Evolutionary conservation across 30 jellyfish, hydroid and myxozoan genomes (phyloP).

Genomic region (Clytia hemisphaerica): DNA sequence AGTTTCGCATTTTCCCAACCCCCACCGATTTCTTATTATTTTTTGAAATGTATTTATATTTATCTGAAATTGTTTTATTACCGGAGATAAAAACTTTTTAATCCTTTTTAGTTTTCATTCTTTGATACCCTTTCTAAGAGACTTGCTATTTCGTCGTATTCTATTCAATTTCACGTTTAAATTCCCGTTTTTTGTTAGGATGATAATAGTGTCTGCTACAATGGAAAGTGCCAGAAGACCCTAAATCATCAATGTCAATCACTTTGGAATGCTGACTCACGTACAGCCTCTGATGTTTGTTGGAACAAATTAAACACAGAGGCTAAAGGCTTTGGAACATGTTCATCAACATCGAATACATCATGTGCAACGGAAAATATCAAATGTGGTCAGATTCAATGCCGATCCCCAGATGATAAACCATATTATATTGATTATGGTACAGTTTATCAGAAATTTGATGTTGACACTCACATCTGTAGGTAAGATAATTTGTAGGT

Average conservation of each 20-base stretch:
- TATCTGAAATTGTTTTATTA: too few relatives aligned
- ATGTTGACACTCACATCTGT: slow-evolving; percentile 25
- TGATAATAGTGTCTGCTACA: background rate
- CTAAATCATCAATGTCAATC: slow-evolving; percentile 14
- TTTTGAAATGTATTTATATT: too few relatives aligned
- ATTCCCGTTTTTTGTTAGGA: slow-evolving; percentile 1
- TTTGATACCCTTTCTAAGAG: too few relatives aligned
- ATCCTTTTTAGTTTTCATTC: too few relatives aligned
- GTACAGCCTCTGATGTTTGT: slow-evolving; percentile 56
- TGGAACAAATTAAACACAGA: slow-evolving; percentile 60
- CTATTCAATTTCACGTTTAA: too few relatives aligned
- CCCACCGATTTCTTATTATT: too few relatives aligned
- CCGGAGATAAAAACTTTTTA: too few relatives aligned
- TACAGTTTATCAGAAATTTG: slow-evolving; percentile 24
- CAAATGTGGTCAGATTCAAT: slow-evolving; percentile 82
- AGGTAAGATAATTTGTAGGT: slow-evolving; percentile 42
- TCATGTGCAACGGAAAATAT: slow-evolving; percentile 70
- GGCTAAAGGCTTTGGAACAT: slow-evolving; percentile 82
- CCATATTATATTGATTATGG: slow-evolving; percentile 68
- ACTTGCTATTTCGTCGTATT: too few relatives aligned
- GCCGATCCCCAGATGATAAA: slow-evolving; percentile 33
- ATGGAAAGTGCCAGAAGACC: slow-evolving; percentile 20
- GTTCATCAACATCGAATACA: slow-evolving; percentile 38
- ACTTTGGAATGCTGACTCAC: too few relatives aligned
- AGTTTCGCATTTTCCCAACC: too few relatives aligned